These are phyloP conservation scores for Nemapogon koenigi DNA, from an alignment of 2,888 invertebrate genomes.

Conservation along the genomic window DNA sequence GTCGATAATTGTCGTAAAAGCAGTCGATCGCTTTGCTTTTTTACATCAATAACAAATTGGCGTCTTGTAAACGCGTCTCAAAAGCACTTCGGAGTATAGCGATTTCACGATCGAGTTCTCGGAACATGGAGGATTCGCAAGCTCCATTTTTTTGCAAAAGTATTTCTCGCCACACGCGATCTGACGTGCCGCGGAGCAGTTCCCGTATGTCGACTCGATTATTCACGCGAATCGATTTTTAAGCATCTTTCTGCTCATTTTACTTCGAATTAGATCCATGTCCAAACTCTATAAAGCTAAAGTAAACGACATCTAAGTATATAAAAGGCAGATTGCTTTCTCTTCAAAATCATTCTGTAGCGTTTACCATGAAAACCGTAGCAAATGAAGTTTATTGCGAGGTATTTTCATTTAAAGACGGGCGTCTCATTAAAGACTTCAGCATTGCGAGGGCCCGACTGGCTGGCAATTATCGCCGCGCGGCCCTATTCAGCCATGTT, in stretches of 20 bases:
- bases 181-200: constrained; percentile 34
- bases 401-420: constrained; percentile 58
- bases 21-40: background rate
- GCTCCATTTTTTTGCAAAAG: constrained; percentile 24
- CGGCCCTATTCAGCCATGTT: constrained; percentile 16
- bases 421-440: constrained; percentile 52
- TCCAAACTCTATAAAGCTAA: too few species aligned
- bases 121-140: constrained; percentile 1
- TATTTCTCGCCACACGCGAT: constrained; percentile 35
- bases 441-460: constrained; percentile 26
- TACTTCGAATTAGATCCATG: constrained; percentile 30
- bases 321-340: too few species aligned
- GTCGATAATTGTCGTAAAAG: too few species aligned
- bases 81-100: constrained; percentile 2
- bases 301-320: too few species aligned
- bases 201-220: constrained; percentile 28
- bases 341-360: too few species aligned
- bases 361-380: too few species aligned
- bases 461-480: constrained; percentile 48
- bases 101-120: constrained; percentile 2
- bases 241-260: constrained; percentile 38
- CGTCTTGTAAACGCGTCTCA: background rate
- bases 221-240: constrained; percentile 37
- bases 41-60: background rate
- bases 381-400: too few species aligned